Evolutionary conservation across 2,113 vertebrate genomes (phyloP), one percentile per base, ranked within the genome.

Genomic region (Ellobius talpinus): DNA sequence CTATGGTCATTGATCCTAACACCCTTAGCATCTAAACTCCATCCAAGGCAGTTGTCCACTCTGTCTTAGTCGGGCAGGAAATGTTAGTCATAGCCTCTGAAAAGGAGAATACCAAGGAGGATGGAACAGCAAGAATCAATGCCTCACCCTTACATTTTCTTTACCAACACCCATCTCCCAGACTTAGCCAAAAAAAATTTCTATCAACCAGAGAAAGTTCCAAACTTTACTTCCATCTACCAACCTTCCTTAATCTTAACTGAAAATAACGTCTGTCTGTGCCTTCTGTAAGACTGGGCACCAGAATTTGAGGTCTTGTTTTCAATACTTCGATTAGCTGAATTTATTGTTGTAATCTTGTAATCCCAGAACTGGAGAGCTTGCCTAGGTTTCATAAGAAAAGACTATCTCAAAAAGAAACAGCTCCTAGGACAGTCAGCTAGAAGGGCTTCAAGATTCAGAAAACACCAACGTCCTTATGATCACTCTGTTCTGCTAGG

Each of bases 31-130:
- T 77, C 89, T 73, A 7, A 7, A 21, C 29, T 4, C 2, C 50
- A 16, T 6, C 26, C 61, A 77, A 70, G 13, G 24, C 0, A 0
- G 39, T 39, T 39, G 10, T n/a, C 5, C 7, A 61, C 1, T 66
- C 1, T 66, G 33, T 17, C 78, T 42, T 79, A 55, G 24, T 50
- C 47, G 19, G 55, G 7, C 73, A 19, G 63, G 4, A 2, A 89
- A 70, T 0, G 8, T 39, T 55, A 31, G n/a, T 42, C 63, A 65
- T 70, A 21, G 47, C 14, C 36, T 91, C 91, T 52, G 73, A 11
- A 45, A 52, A 87, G 33, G 77, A 55, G 11, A 23, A 0, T 12
- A 2, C 17, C 36, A 55, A 70, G 0, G 39, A 76, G 42, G 19
- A 63, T 58, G 47, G 39, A 58, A 70, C 50, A 82, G 29, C 26